Evolutionary conservation across 2,888 invertebrate genomes (phyloP), one percentile per base, ranked within the genome.

Genomic region (Melolontha melolontha): DNA sequence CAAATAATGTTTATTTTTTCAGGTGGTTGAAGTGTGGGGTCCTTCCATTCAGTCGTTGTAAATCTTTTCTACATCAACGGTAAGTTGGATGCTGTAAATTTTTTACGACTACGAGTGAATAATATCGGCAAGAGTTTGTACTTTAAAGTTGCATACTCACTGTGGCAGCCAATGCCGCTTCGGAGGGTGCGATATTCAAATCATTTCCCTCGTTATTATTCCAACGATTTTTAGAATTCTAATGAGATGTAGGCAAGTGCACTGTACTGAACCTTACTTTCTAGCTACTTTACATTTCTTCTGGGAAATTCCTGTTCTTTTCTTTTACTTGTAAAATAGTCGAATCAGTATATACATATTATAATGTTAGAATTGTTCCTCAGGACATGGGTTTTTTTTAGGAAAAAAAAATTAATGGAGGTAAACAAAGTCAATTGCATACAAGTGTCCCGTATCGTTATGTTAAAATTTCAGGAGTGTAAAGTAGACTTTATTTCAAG

Each of bases 51-150:
- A 16, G 22, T 50, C 51, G 42, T 14, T 51, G 22, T 59, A 64
- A 68, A 64, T 68, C 57, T 68, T 16, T 34, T 51, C 42, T 12
- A n/a, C 59, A 59, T 40, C 54, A 44, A 44, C 59, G 59, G 72
- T 70, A 66, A 72, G 72, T 70, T 70, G 41, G 65, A 65, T 64
- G 54, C 57, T 64, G 63, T 70, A 72, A 70, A 67, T 68, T 68
- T 62, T 72, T 72, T 72, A 72, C 63, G 70, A 70, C 64, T 66
- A 69, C 62, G 68, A 67, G 68, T 70, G 68, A 70, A 70, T 68
- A 68, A 68, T 72, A 70, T 59, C 22, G 14, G 29, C 59, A 47
- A 42, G 41, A 55, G 59, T 47, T 44, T 59, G 59, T 44, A 44
- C 29, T 59, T 59, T 44, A 59, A 44, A 29, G 59, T 29, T 27